phyloP scores from a whole-genome alignment of 2,888 invertebrate species.

The Volucella inanis region DNA sequence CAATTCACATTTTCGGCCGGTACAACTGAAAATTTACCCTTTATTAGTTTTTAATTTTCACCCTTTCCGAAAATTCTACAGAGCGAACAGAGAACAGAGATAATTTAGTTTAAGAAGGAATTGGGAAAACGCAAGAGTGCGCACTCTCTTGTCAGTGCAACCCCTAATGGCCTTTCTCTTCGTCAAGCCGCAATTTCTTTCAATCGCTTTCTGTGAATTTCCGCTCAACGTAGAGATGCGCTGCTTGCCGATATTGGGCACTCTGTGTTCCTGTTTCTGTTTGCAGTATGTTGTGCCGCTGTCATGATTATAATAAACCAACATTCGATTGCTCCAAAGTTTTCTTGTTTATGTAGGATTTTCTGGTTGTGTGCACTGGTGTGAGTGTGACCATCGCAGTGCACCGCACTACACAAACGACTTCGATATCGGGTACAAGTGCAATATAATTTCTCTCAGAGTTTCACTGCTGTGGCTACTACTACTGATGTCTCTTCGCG shows the following conservation, averaged over 20 bases:
- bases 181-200: slow-evolving; percentile 48
- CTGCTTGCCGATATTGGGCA: not conserved
- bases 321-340: slow-evolving; percentile 9
- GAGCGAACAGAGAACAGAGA: slow-evolving; percentile 1
- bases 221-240: not conserved
- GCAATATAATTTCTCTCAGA: slow-evolving; percentile 24
- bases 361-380: slow-evolving; percentile 19
- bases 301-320: slow-evolving; percentile 39
- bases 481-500: not conserved
- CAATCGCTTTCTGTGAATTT: slow-evolving; percentile 17
- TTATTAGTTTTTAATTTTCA: slow-evolving; percentile 25
- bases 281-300: slow-evolving; percentile 8
- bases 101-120: no score
- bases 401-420: not conserved
- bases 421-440: slow-evolving; percentile 14
- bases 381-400: slow-evolving; percentile 2
- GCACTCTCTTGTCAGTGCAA: slow-evolving; percentile 16
- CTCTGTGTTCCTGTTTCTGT: no score
- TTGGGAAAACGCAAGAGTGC: slow-evolving; percentile 9
- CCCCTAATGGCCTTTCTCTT: slow-evolving; percentile 40
- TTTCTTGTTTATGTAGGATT: slow-evolving; percentile 40
- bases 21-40: slow-evolving; percentile 47
- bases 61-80: not conserved
- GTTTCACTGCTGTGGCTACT: not conserved
- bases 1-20: slow-evolving; percentile 43